These are phyloP conservation scores for Hoplostethus mediterraneus DNA, from an alignment of 2,797 vertebrate species.

Conservation along the genomic window DNA sequence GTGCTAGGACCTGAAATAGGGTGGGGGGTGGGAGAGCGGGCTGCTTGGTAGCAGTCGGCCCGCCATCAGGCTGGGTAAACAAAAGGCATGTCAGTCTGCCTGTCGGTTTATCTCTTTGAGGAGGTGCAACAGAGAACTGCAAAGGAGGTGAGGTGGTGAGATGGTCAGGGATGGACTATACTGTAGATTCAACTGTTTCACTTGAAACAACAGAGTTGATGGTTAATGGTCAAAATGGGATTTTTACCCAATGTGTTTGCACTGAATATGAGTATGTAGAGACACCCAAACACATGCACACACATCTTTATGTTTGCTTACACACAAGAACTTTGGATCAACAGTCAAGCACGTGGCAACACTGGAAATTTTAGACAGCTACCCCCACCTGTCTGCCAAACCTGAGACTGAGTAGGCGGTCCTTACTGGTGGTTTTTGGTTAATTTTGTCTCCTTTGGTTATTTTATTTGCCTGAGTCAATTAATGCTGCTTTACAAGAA, in stretches of 20 bases:
- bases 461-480: constrained; percentile 78
- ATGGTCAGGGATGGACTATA: constrained; percentile 51
- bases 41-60: constrained; percentile 48
- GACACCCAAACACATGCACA: constrained; percentile 73
- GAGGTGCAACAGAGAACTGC: constrained; percentile 66
- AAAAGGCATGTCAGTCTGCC: constrained; percentile 57
- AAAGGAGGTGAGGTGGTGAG: constrained; percentile 46
- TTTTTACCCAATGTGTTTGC: constrained; percentile 84
- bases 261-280: constrained; percentile 86
- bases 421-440: constrained; percentile 54
- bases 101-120: constrained; percentile 62
- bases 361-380: constrained; percentile 74
- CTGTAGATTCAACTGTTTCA: constrained; percentile 69
- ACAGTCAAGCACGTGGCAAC: constrained; percentile 76
- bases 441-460: constrained; percentile 60
- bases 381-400: constrained; percentile 65
- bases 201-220: constrained; percentile 65
- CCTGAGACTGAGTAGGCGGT: constrained; percentile 56
- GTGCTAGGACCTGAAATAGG: constrained; percentile 88
- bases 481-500: constrained; percentile 79
- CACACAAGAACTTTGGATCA: constrained; percentile 73
- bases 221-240: constrained; percentile 64
- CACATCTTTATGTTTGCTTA: constrained; percentile 74
- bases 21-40: constrained; percentile 37
- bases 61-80: constrained; percentile 54